phyloP scores from a whole-genome alignment of 2,888 invertebrate genomes.

The Polydrusus tereticollis region DNA sequence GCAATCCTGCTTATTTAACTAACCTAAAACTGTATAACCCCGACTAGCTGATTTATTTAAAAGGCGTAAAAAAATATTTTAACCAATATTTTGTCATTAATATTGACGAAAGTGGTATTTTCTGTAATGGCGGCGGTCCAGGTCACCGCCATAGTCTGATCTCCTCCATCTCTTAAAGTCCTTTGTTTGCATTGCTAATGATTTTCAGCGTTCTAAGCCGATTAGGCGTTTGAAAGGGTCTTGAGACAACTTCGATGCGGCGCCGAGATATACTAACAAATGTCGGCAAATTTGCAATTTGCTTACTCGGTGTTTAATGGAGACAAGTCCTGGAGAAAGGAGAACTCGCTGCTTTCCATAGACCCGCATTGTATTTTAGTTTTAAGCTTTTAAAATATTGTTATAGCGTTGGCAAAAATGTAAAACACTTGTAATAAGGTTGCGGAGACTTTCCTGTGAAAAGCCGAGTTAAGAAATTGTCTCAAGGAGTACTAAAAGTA shows the following conservation, averaged over 20 bases:
- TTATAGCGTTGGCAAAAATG: no score
- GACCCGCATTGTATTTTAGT: neutral
- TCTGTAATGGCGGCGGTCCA: slow-evolving; percentile 29
- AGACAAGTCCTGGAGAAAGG: neutral
- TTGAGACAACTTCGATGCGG: slow-evolving; percentile 40
- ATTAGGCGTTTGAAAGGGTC: slow-evolving; percentile 46
- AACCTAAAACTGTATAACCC: no score
- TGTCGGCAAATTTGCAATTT: slow-evolving; percentile 41
- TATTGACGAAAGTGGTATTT: slow-evolving; percentile 33
- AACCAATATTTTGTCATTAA: no score
- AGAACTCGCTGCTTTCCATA: neutral
- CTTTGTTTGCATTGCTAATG: slow-evolving; percentile 51
- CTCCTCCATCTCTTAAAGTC: slow-evolving; percentile 38
- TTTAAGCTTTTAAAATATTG: neutral
- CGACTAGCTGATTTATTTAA: no score
- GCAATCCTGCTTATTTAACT: no score
- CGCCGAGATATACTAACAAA: slow-evolving; percentile 41
- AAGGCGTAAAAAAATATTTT: no score
- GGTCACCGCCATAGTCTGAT: slow-evolving; percentile 35
- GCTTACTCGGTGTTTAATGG: slow-evolving; percentile 32
- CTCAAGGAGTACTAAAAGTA: no score
- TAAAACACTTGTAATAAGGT: no score
- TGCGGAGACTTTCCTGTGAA: no score
- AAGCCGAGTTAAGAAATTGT: no score
- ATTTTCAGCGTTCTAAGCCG: slow-evolving; percentile 49